Base-by-base conservation (phyloP, 2,888 invertebrate genomes). In the Protonemura montana region DNA sequence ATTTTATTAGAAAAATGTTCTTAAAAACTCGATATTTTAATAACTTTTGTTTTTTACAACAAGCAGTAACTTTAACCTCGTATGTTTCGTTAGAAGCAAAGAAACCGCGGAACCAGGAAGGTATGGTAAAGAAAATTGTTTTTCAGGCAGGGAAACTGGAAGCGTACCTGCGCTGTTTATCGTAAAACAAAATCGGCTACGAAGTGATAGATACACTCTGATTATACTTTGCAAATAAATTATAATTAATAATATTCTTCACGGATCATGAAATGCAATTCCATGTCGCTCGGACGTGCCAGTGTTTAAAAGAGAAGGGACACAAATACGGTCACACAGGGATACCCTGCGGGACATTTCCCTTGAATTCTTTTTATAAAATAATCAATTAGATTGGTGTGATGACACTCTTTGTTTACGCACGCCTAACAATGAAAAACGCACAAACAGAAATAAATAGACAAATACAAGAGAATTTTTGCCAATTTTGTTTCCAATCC, bases 21-120 rank as follows among this genome's bases (percentile, higher is more conserved):
- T 30, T 81, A 30, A 81, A 26, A 81, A 81, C 81, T 29, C 81
- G 30, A 81, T 81, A 81, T 30, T 81, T 81, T 81, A 81, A 81
- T 81, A 81, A 81, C 29, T 81, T 81, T 27, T 59, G 59, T 59
- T 10, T 59, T 59, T 59, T 59, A 59, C 59, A 59, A 59, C 59
- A 59, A 21, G 16, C 59, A 59, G 59, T 59, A 59, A 59, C 59
- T 59, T 59, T 59, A 59, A 21, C 59, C 59, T 59, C 59, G 21
- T 59, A 59, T 59, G 59, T 59, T 59, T 59, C 59, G 21, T 59
- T 10, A 59, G 21, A 59, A 59, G 59, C 1, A 59, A 59, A 59
- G 13, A 59, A 59, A 59, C 16, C 7, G 59, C 21, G 13, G 59
- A 59, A 7, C 16, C 7, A 13, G 13, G 59, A 59, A 59, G 59